A percentile compares a stretch with the other conserved stretches of the same genome.
phyloP scores from a whole-genome alignment of 2,888 invertebrate species.

The Andrena dorsata region DNA sequence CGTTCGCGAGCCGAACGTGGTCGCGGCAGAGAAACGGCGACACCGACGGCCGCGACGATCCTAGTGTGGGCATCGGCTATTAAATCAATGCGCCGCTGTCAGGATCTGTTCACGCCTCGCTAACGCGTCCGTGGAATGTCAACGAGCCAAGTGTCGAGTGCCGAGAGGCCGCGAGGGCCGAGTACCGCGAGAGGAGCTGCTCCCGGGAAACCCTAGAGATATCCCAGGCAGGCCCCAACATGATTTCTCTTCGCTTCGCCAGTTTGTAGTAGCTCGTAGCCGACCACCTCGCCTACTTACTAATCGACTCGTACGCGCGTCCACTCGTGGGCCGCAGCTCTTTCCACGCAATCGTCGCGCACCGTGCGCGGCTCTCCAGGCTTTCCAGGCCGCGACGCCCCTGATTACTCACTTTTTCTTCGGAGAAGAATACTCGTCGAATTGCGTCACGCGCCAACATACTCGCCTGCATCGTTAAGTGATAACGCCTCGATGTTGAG shows the following conservation, averaged over 20 bases:
- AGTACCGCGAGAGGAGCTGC: constrained; percentile 10
- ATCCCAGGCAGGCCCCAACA: neutral
- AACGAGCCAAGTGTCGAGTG: constrained; percentile 60
- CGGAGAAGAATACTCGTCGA: neutral
- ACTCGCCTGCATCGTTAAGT: neutral
- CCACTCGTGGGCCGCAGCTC: too few species aligned
- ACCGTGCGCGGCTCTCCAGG: neutral
- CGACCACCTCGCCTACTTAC: neutral
- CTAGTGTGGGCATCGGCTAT: constrained; percentile 82
- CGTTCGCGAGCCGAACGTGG: constrained; percentile 54
- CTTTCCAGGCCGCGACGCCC: constrained; percentile 2
- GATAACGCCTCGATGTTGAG: neutral
- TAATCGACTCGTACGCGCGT: too few species aligned
- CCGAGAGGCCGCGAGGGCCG: constrained; percentile 18
- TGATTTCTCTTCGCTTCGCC: neutral
- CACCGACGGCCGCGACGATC: constrained; percentile 53
- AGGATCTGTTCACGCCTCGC: constrained; percentile 83
- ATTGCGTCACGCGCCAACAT: constrained; percentile 3
- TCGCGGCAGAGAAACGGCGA: constrained; percentile 36
- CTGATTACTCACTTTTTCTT: constrained; percentile 11
- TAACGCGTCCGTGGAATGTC: constrained; percentile 77
- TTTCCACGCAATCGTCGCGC: neutral
- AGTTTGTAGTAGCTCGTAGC: too few species aligned
- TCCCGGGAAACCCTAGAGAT: constrained; percentile 28
- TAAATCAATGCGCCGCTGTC: constrained; percentile 83